phyloP scores from a whole-genome alignment of 2,797 vertebrate species.

The Benthosema pterotum region DNA sequence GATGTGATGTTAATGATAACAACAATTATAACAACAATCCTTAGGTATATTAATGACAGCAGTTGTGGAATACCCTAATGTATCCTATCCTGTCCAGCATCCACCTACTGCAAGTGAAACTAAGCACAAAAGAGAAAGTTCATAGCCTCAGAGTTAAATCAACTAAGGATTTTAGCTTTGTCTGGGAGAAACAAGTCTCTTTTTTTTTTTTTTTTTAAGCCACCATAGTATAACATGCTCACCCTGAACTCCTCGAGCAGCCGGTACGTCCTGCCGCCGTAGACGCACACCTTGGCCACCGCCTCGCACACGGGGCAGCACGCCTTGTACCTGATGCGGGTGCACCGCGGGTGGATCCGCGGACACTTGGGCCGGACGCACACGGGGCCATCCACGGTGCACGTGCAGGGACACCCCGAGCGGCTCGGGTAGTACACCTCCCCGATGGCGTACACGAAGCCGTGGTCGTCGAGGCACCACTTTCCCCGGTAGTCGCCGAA shows the following conservation, averaged over 20 bases:
- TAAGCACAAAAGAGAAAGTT: too few species aligned
- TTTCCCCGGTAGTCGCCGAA: slow-evolving; percentile 82
- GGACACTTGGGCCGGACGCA: slow-evolving; percentile 79
- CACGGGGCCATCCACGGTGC: slow-evolving; percentile 80
- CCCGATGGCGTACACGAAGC: slow-evolving; percentile 80
- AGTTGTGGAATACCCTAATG: too few species aligned
- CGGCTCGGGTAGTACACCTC: slow-evolving; percentile 77
- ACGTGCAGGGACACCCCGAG: slow-evolving; percentile 81
- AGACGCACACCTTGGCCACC: slow-evolving; percentile 76
- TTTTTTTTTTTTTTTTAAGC: too few species aligned
- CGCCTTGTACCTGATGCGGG: slow-evolving; percentile 71
- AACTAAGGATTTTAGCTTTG: too few species aligned
- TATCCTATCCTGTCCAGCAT: too few species aligned
- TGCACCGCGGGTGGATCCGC: slow-evolving; percentile 80
- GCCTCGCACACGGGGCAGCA: slow-evolving; percentile 83
- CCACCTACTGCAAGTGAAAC: too few species aligned
- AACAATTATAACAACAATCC: too few species aligned
- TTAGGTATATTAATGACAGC: too few species aligned
- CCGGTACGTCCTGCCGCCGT: slow-evolving; percentile 76
- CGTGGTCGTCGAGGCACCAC: slow-evolving; percentile 82
- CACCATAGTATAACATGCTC: slow-evolving; percentile 34
- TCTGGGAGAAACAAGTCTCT: too few species aligned
- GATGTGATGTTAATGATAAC: too few species aligned
- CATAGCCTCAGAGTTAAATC: too few species aligned
- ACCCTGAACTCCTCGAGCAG: slow-evolving; percentile 83